Evolutionary conservation across 2,113 vertebrate species (phyloP).

Genomic region (Xyrauchen texanus): DNA sequence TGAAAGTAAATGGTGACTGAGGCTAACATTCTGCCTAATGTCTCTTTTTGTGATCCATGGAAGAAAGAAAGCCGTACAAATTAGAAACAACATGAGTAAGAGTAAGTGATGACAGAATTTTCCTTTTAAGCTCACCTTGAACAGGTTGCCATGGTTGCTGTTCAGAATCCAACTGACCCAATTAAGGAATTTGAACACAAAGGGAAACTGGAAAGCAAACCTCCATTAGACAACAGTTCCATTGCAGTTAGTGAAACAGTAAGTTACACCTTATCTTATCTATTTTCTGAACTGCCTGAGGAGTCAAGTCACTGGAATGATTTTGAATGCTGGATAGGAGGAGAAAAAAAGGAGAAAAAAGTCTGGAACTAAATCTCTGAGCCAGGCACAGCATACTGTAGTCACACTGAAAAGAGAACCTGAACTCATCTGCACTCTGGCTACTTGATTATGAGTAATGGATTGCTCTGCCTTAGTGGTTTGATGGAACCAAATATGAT

Average conservation of each 20-base stretch:
- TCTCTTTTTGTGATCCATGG: no score
- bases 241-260: conserved; percentile 31
- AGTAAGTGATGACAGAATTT: no score
- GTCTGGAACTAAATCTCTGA: conserved; percentile 61
- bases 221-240: not conserved
- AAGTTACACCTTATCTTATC: conserved; percentile 60
- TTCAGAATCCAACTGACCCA: conserved; percentile 63
- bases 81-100: no score
- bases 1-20: no score
- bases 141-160: conserved; percentile 37
- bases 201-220: conserved; percentile 29
- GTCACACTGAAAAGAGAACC: conserved; percentile 50
- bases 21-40: no score
- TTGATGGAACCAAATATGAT: no score
- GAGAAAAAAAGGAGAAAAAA: conserved; percentile 1
- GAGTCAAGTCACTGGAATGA: conserved; percentile 56
- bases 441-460: no score
- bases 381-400: conserved; percentile 49
- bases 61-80: no score
- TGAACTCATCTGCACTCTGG: conserved; percentile 45
- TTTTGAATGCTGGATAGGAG: conserved; percentile 56
- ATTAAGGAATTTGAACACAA: conserved; percentile 59
- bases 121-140: conserved; percentile 38
- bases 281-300: conserved; percentile 57
- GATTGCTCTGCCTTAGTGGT: no score